Percentiles rank a stretch among this genome's conserved stretches.
These are phyloP conservation scores for Lamproptera curius DNA, from an alignment of 2,888 invertebrate species.

Conservation along the genomic window DNA sequence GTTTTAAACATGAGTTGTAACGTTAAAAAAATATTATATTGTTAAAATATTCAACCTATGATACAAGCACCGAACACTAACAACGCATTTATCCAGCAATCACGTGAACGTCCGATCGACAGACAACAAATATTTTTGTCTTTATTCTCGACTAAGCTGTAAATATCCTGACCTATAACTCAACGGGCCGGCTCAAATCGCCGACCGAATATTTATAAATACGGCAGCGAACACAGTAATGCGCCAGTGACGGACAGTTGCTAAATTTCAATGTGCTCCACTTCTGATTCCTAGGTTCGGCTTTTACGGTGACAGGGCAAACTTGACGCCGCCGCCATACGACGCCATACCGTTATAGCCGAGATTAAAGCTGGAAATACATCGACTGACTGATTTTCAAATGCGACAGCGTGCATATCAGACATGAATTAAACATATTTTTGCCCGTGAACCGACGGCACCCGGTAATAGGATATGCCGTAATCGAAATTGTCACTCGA, in stretches of 20 bases:
- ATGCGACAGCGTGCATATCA: constrained; percentile 16
- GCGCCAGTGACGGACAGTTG: constrained; percentile 69
- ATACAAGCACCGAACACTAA: too few relatives aligned
- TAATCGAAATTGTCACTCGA: neutral
- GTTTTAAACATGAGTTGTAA: too few relatives aligned
- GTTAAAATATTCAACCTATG: too few relatives aligned
- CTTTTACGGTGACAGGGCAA: constrained; percentile 52
- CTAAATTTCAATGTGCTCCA: constrained; percentile 75
- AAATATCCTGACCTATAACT: constrained; percentile 60
- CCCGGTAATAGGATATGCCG: constrained; percentile 5
- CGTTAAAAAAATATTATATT: too few relatives aligned
- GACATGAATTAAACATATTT: constrained; percentile 19
- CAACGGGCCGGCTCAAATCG: constrained; percentile 53
- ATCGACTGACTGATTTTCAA: constrained; percentile 19
- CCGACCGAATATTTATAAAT: constrained; percentile 69
- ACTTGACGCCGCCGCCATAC: constrained; percentile 40
- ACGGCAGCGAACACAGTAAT: constrained; percentile 62
- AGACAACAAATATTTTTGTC: constrained; percentile 26
- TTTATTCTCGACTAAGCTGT: constrained; percentile 46
- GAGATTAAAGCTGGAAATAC: constrained; percentile 29
- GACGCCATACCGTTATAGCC: constrained; percentile 27
- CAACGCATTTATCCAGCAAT: too few relatives aligned
- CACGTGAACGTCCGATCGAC: constrained; percentile 5
- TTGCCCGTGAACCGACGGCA: constrained; percentile 6
- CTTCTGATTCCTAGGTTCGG: constrained; percentile 59